Evolutionary conservation across 2,888 invertebrate genomes (phyloP).

Genomic region (Drosophila tripunctata): DNA sequence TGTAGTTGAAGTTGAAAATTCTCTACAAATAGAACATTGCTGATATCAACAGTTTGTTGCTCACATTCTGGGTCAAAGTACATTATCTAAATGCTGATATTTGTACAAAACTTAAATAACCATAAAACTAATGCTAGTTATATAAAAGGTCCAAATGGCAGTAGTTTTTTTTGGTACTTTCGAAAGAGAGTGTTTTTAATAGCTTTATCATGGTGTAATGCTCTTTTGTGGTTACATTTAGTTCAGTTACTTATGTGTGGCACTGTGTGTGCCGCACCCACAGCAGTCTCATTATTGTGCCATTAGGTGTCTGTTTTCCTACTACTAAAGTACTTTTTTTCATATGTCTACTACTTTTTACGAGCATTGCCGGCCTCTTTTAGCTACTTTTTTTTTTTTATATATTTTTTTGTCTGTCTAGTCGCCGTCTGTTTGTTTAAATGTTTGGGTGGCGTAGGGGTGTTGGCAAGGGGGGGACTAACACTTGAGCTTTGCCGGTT

Average conservation of each 20-base stretch:
- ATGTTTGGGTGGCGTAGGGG: constrained; percentile 22
- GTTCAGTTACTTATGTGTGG: constrained; percentile 23
- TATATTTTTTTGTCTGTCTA: constrained; percentile 52
- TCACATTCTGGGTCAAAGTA: not conserved
- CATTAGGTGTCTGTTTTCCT: constrained; percentile 65
- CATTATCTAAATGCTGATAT: not conserved
- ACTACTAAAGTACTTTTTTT: constrained; percentile 55
- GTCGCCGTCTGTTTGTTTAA: constrained; percentile 59
- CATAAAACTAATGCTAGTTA: not conserved
- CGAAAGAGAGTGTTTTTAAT: not conserved
- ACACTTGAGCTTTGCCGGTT: constrained; percentile 74
- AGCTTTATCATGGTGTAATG: constrained; percentile 23
- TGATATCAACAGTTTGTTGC: constrained; percentile 7
- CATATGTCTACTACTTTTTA: constrained; percentile 56
- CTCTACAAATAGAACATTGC: not conserved
- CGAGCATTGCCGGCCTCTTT: constrained; percentile 24
- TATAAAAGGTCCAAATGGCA: constrained; percentile 7
- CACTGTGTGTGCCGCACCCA: constrained; percentile 36
- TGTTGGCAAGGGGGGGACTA: constrained; percentile 32
- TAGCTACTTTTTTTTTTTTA: constrained; percentile 13
- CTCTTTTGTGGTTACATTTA: constrained; percentile 10
- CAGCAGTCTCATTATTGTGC: constrained; percentile 51
- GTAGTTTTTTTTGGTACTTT: constrained; percentile 6
- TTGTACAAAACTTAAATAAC: not conserved
- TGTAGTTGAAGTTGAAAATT: no score